Conservation (phyloP, 2,888 invertebrate species). For the Epicampocera succincta region DNA sequence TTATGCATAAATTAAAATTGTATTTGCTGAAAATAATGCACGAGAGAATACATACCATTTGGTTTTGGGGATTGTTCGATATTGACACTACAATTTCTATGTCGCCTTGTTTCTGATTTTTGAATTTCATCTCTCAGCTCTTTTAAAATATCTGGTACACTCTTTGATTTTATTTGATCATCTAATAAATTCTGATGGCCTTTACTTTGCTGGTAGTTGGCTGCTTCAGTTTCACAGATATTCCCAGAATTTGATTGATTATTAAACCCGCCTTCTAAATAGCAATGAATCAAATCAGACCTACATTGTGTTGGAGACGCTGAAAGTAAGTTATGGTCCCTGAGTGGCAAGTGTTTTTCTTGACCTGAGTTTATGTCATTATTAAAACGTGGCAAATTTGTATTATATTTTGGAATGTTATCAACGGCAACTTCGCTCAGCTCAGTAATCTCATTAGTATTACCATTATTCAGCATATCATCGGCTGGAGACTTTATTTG, state of each 20-base stretch:
- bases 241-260: slow-evolving; percentile 20
- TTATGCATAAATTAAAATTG: background rate
- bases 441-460: slow-evolving; percentile 14
- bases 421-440: slow-evolving; percentile 4
- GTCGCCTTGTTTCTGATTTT: slow-evolving; percentile 82
- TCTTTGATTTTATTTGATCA: slow-evolving; percentile 82
- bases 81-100: slow-evolving; percentile 83
- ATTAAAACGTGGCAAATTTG: slow-evolving; percentile 50
- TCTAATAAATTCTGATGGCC: slow-evolving; percentile 14
- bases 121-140: slow-evolving; percentile 87
- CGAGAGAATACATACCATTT: slow-evolving; percentile 30
- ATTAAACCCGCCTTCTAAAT: slow-evolving; percentile 24
- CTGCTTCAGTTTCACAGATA: background rate
- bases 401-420: slow-evolving; percentile 61
- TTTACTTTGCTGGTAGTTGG: background rate
- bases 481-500: slow-evolving; percentile 73
- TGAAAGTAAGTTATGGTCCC: slow-evolving; percentile 16
- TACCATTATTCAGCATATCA: slow-evolving; percentile 14
- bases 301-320: slow-evolving; percentile 8
- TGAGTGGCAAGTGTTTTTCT: slow-evolving; percentile 15
- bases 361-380: slow-evolving; percentile 49
- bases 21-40: background rate
- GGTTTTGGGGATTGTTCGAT: slow-evolving; percentile 71
- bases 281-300: slow-evolving; percentile 7
- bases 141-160: slow-evolving; percentile 89